A percentile compares a stretch with the other conserved stretches of the same genome.
Conservation (phyloP, 2,888 invertebrate species). For the Poecilus cupreus region DNA sequence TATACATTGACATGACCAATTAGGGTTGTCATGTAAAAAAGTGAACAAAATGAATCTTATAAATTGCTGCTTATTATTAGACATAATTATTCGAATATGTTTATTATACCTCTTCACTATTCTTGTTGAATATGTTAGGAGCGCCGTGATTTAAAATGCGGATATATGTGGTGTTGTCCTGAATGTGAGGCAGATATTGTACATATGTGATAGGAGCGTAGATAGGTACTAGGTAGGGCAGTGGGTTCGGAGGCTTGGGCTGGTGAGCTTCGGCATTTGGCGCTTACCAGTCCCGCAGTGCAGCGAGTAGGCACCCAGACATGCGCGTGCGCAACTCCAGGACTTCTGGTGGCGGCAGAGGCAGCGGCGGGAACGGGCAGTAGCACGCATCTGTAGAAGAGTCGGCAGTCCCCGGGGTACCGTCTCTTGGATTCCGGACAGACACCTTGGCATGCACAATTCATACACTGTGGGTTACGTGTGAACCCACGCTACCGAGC, state of each 20-base stretch:
- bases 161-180: background rate
- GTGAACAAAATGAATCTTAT: too few relatives aligned
- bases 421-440: slow-evolving; percentile 69
- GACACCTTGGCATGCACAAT: slow-evolving; percentile 68
- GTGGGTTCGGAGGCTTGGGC: too few relatives aligned
- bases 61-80: too few relatives aligned
- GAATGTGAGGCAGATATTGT: too few relatives aligned
- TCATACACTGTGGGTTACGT: slow-evolving; percentile 66
- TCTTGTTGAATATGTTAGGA: background rate
- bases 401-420: slow-evolving; percentile 68
- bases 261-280: background rate
- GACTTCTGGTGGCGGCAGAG: slow-evolving; percentile 39
- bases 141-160: background rate
- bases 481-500: slow-evolving; percentile 58
- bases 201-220: background rate
- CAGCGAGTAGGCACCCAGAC: slow-evolving; percentile 66
- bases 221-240: too few relatives aligned
- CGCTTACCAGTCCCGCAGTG: slow-evolving; percentile 68
- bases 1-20: too few relatives aligned
- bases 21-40: too few relatives aligned
- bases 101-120: too few relatives aligned
- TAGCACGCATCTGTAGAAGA: slow-evolving; percentile 68
- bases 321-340: slow-evolving; percentile 66
- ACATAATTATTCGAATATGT: too few relatives aligned
- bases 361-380: slow-evolving; percentile 55